Base-by-base conservation (phyloP, 2,113 vertebrate genomes). In the Percopsis transmontana region DNA sequence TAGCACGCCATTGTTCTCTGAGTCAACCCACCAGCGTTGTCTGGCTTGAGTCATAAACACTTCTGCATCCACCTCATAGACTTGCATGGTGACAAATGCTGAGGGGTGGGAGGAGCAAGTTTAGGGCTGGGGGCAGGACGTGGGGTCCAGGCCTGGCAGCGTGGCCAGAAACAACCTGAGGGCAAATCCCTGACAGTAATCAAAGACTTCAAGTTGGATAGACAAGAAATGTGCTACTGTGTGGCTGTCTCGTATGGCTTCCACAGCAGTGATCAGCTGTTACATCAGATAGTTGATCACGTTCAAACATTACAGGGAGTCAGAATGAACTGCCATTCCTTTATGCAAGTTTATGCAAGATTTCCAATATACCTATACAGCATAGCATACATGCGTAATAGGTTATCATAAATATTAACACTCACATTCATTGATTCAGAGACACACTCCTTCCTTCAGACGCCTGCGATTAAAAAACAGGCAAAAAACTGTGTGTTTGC, bases 1-100 rank as follows among this genome's bases (percentile, higher is more conserved):
- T 1, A 57, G 76, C 23, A 21, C 45, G 40, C 58, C 39, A 50
- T 64, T 50, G 21, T 73, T 50, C 40, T 48, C 69, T 68, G 60
- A 69, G 52, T 76, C 66, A 57, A 78, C 65, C 84, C 87, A 90
- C 83, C 82, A 90, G 5, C 62, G 72, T 45, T 45, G 5, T 45
- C 19, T 70, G 51, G 44, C 15, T 58, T 61, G 59, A 54, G 41
- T 74, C 23, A 58, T 66, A 20, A 85, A 76, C 20, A 68, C 18
- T 0, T 78, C 78, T 62, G 19, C 74, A 23, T 87, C 81, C 67
- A 85, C 68, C 62, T 85, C 69, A 72, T 75, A 85, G 42, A 86
- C 79, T 23, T 83, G 72, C 81, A 85, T 85, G 14, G 53, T 72
- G 38, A 50, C n/a, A 24, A 51, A 48, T 16, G 54, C 48, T 44